Evolutionary conservation across 2,797 vertebrate species (phyloP), one percentile per base, ranked within the genome.

Genomic region (Coilia nasus): DNA sequence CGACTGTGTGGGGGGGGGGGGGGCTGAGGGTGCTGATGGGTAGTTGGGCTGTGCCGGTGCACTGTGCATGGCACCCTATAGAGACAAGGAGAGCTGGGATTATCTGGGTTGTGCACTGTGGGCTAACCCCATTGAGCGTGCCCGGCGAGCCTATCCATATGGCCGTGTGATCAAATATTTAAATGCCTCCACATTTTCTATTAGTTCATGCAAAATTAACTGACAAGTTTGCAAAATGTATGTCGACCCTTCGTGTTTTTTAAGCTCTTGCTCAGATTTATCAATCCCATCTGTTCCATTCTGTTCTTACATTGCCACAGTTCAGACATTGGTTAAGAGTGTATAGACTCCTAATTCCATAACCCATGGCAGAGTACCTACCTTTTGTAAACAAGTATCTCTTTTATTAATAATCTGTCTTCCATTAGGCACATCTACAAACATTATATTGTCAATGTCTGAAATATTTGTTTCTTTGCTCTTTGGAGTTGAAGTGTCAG

Each of bases 81-180:
- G 80, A 82, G 78, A 82, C 78, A 87, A 88, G 83, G 87, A 88
- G 64, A 87, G 84, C 83, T 88, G 41, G 35, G 71, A 86, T 87
- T 87, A 87, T 81, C 84, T 62, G 71, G 59, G 82, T 86, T 81
- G 82, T 86, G 81, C 85, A 85, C 81, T 82, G 83, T 88, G 83
- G 84, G 54, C 46, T 81, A 85, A 86, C 84, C 85, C 84, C 64
- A 62, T 50, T 9, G 86, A 83, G 83, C 81, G 67, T 31, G 80
- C 41, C 85, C 80, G 82, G 60, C 67, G 86, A 87, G 82, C 50
- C 85, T 86, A 83, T 89, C 86, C 90, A 89, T 90, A 92, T 91
- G 89, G 89, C 64, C 87, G 83, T 87, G 46, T 83, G 88, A 92
- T 91, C 90, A 90, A 90, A 93, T 86, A 86, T 93, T 90, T 89